Base-by-base conservation (phyloP, 1,140 invertebrate genomes). In the Penaeus indicus region DNA sequence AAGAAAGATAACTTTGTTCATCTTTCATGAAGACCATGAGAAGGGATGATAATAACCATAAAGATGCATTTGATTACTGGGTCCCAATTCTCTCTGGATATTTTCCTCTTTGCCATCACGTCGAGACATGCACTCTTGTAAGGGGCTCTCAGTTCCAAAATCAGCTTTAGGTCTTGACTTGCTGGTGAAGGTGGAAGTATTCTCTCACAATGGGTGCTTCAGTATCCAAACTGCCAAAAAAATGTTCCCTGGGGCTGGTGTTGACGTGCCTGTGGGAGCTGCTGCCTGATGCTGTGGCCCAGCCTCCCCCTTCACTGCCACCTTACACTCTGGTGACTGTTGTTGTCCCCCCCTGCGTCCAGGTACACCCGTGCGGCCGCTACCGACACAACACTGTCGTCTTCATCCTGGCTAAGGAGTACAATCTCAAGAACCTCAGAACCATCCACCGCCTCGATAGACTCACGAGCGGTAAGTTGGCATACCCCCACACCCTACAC, bases 331-430 rank as follows among this genome's bases (percentile, higher is more conserved):
- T 64, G 67, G 84, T 86, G 62, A 79, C 61, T 86, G 84, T 90
- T 80, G 75, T 69, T 90, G 85, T 85, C 69, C 78, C 47, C 63
- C 69, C 78, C 47, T 60, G 85, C 75, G 72, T 72, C 38, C 93
- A 98, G 97, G 97, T 98, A 79, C 98, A 99, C 94, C 98, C 98
- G 0, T 99, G 98, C 93, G 98, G 98, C 84, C 95, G 97, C 89
- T 99, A 99, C 93, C 94, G 98, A 61, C 97, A 98, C 93, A 99
- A 99, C 93, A 98, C 97, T 19, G 96, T 99, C 67, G 96, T 98
- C 32, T 98, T 98, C 93, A 99, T 99, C 91, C 94, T 99, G 90
- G 97, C 97, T 91, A 99, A 99, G 93, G 98, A 99, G 93, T 96
- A 97, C 93, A 97, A 98, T 92, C 94, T 98, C 93, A 97, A 97